Evolutionary conservation across 1,140 invertebrate genomes (phyloP).

Genomic region (Drosophila oshimai): DNA sequence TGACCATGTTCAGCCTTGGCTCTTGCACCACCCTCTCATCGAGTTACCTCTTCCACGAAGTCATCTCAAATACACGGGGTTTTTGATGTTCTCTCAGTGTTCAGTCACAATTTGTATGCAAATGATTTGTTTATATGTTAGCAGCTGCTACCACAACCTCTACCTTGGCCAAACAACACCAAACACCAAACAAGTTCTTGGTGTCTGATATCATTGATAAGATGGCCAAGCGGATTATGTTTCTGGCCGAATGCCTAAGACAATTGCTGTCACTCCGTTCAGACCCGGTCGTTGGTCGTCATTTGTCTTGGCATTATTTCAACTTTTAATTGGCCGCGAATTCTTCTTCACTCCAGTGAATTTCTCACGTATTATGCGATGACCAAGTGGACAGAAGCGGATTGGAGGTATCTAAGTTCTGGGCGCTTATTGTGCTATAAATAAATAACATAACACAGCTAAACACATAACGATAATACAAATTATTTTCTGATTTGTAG

Average conservation of each 20-base stretch:
- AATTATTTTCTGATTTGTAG: too few species aligned
- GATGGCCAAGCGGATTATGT: conserved; percentile 37
- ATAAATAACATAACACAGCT: too few species aligned
- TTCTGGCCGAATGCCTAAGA: conserved; percentile 19
- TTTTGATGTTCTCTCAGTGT: conserved; percentile 21
- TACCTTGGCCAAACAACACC: conserved; percentile 23
- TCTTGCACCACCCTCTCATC: conserved; percentile 15
- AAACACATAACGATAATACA: too few species aligned
- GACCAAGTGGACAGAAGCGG: conserved; percentile 1
- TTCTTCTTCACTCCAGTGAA: conserved; percentile 10
- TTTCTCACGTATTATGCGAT: conserved; percentile 56
- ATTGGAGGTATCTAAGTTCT: not conserved
- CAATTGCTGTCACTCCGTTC: conserved; percentile 52
- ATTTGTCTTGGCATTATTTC: conserved; percentile 67
- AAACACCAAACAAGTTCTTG: conserved; percentile 56
- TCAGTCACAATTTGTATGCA: conserved; percentile 47
- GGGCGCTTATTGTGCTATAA: too few species aligned
- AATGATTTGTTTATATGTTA: conserved; percentile 51
- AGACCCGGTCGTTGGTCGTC: conserved; percentile 44
- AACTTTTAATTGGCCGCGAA: conserved; percentile 63
- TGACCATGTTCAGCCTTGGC: conserved; percentile 30
- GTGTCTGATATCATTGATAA: conserved; percentile 65
- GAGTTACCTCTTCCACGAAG: not conserved
- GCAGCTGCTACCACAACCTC: conserved; percentile 32
- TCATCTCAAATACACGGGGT: conserved; percentile 2